These are phyloP conservation scores for Eciton burchellii DNA, from an alignment of 1,140 invertebrate genomes.

Conservation along the genomic window DNA sequence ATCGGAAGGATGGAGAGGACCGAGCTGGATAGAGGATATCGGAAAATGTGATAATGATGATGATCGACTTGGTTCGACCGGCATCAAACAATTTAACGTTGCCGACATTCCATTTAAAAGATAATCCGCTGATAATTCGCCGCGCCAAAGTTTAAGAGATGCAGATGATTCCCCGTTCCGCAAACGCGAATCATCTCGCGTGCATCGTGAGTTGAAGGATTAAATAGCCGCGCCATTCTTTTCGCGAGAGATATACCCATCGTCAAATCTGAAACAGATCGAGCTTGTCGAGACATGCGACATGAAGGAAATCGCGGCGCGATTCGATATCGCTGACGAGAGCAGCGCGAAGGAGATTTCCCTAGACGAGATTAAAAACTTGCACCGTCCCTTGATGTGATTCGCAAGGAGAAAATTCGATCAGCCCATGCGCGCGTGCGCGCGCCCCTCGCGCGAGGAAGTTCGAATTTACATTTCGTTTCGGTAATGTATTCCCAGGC, in stretches of 20 bases:
- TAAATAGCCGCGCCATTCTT: not conserved
- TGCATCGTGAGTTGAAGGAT: not conserved
- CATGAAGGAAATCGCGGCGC: not conserved
- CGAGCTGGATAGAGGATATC: not conserved
- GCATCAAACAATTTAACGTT: too few relatives aligned
- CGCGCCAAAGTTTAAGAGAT: conserved; percentile 39
- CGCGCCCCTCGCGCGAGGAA: too few relatives aligned
- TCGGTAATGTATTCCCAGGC: conserved; percentile 13
- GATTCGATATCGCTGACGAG: not conserved
- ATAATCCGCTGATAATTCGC: conserved; percentile 33
- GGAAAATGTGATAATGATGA: conserved; percentile 35
- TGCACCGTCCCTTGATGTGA: not conserved
- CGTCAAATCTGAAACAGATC: not conserved
- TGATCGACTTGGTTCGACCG: conserved; percentile 37
- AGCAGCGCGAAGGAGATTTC: not conserved
- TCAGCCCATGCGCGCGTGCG: not conserved
- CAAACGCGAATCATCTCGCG: conserved; percentile 6
- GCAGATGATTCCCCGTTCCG: conserved; percentile 34
- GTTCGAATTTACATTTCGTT: conserved; percentile 37
- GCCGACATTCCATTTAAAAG: too few relatives aligned
- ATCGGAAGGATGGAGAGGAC: conserved; percentile 17
- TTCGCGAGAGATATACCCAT: not conserved
- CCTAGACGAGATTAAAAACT: conserved; percentile 6
- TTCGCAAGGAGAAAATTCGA: conserved; percentile 7
- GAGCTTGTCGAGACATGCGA: not conserved